Evolutionary conservation across 2,797 vertebrate species (phyloP).

Genomic region (Erethizon dorsatum): DNA sequence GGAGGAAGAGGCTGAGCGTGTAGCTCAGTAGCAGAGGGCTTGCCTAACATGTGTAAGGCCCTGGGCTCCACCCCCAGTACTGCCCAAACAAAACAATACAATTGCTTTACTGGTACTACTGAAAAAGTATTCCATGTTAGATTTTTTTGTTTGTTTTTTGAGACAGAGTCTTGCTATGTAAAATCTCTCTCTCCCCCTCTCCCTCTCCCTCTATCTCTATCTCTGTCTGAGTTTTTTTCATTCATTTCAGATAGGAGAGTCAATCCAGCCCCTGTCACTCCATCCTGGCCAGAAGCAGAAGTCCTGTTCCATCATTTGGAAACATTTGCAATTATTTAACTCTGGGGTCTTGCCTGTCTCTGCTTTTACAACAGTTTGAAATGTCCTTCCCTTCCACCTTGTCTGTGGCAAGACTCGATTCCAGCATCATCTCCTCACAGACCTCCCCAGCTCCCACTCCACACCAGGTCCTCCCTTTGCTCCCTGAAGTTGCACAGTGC

Average conservation of each 20-base stretch:
- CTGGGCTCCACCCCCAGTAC: not conserved
- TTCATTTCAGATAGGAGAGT: not conserved
- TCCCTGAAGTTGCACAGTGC: not conserved
- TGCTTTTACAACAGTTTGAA: not conserved
- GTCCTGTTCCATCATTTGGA: not conserved
- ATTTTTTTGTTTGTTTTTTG: not conserved
- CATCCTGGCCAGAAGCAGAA: not conserved
- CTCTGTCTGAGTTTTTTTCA: not conserved
- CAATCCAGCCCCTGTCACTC: not conserved
- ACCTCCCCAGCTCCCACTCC: not conserved
- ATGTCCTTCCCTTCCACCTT: not conserved
- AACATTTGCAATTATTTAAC: not conserved
- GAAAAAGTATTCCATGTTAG: not conserved
- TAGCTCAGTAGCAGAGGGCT: not conserved
- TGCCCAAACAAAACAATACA: not conserved
- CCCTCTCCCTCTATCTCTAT: no score
- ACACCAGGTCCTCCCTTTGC: not conserved
- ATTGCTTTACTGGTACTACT: not conserved
- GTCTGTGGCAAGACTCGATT: not conserved
- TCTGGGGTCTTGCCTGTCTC: not conserved
- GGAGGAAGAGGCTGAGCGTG: no score
- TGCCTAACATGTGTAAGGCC: not conserved
- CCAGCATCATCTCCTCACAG: not conserved
- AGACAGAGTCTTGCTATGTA: not conserved
- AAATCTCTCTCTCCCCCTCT: not conserved